These are phyloP conservation scores for Staurois parvus DNA, from an alignment of 2,797 vertebrate genomes.

Conservation along the genomic window DNA sequence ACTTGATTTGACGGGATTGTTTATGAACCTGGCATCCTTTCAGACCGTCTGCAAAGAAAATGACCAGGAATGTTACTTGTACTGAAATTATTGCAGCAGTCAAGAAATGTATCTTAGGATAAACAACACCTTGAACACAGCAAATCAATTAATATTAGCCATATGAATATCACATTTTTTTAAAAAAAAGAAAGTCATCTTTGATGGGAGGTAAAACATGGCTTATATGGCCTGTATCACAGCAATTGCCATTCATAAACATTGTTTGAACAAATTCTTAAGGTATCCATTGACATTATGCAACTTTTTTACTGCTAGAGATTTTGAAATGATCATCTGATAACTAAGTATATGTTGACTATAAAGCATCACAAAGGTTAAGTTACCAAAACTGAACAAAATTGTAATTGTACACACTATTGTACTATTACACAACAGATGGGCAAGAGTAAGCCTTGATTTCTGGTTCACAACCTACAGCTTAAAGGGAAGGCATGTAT, in stretches of 20 bases:
- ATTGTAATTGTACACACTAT: neutral
- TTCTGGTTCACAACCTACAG: neutral
- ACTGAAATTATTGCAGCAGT: neutral
- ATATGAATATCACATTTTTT: no score
- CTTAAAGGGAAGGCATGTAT: no score
- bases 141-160: no score
- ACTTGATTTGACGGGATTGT: slow-evolving; percentile 17
- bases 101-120: no score
- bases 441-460: neutral
- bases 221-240: no score
- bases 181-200: neutral
- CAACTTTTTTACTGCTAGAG: no score
- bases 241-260: neutral
- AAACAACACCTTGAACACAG: neutral
- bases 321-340: no score
- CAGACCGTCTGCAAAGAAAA: neutral
- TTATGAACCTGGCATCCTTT: slow-evolving; percentile 24
- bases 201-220: neutral
- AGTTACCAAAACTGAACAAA: no score
- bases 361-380: no score
- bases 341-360: no score
- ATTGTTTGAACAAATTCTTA: no score
- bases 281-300: no score
- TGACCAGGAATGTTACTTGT: neutral
- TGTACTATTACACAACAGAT: neutral